Evolutionary conservation across 1,140 invertebrate genomes (phyloP), one percentile per base, ranked within the genome.

Genomic region (Zelostemma sp.): DNA sequence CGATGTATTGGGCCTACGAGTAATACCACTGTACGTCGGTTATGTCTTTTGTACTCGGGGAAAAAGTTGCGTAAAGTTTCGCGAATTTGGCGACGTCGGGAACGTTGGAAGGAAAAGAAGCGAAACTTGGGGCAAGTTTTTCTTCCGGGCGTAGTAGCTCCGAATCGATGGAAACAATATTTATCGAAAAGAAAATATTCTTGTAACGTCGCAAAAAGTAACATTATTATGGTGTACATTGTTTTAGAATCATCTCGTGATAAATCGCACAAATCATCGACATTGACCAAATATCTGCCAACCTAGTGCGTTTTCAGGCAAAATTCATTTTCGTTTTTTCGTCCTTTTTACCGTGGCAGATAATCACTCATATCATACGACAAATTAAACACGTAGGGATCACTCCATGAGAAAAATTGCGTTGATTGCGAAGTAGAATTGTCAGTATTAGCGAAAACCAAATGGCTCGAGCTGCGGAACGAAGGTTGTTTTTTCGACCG

Each of bases 321-420:
- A 41, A 25, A 49, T 41, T 47, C 1, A 6, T 16, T 1, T 16
- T 28, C 6, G 9, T 9, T 35, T 1, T 45, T 43, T 40, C 1
- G 9, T 41, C 4, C 6, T 47, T 16, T 41, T 59, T 33, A 69
- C 66, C 64, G 58, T 74, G 74, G 68, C 77, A 76, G 74, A 79
- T 77, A 68, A 35, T 74, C 61, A 73, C 72, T 72, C 61, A 73
- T 74, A 74, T 67, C 65, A 76, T 67, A 45, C 55, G 19, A 46
- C 9, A 6, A 35, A 16, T 43, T 16, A 16, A 16, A 17, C 2
- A 11, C 15, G 43, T 19, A 46, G 17, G 12, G 15, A 46, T 18
- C 17, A 19, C 11, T 35, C 11, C 33, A 19, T 8, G 43, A 19
- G 9, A 18, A 18, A 46, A 6, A n/a, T 35, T 35, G 11, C 11